phyloP scores from a whole-genome alignment of 2,888 invertebrate species.

The Luperina nickerlii region DNA sequence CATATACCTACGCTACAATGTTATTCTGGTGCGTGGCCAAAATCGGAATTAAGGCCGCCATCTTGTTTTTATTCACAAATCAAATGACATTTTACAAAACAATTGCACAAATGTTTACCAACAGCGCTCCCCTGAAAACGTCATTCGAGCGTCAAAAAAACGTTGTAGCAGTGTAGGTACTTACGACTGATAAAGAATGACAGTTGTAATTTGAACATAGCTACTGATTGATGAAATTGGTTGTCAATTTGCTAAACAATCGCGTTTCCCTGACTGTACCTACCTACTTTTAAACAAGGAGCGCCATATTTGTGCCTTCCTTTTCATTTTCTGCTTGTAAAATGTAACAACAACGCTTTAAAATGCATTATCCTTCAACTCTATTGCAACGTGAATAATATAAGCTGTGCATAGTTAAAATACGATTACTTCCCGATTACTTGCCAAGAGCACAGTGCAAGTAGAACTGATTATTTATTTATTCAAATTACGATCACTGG shows the following conservation, averaged over 20 bases:
- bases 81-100: not conserved
- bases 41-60: not conserved
- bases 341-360: slow-evolving; percentile 34
- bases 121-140: not conserved
- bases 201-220: not conserved
- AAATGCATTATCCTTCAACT: slow-evolving; percentile 57
- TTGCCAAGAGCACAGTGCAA: slow-evolving; percentile 26
- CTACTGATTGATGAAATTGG: not conserved
- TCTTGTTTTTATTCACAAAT: not conserved
- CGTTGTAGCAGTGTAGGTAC: not conserved
- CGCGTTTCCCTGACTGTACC: slow-evolving; percentile 4
- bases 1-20: not conserved
- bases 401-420: slow-evolving; percentile 15
- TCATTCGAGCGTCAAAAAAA: not conserved
- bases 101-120: not conserved
- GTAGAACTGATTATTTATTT: slow-evolving; percentile 22
- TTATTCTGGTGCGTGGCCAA: not conserved
- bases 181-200: not conserved
- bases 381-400: slow-evolving; percentile 39
- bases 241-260: not conserved
- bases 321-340: slow-evolving; percentile 36
- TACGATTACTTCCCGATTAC: slow-evolving; percentile 50
- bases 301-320: slow-evolving; percentile 17
- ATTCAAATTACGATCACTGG: slow-evolving; percentile 16
- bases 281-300: slow-evolving; percentile 13